A percentile compares a stretch with the other conserved stretches of the same genome.
These are phyloP conservation scores for Elachura formosa DNA, from an alignment of 2,113 vertebrate genomes.

Conservation along the genomic window DNA sequence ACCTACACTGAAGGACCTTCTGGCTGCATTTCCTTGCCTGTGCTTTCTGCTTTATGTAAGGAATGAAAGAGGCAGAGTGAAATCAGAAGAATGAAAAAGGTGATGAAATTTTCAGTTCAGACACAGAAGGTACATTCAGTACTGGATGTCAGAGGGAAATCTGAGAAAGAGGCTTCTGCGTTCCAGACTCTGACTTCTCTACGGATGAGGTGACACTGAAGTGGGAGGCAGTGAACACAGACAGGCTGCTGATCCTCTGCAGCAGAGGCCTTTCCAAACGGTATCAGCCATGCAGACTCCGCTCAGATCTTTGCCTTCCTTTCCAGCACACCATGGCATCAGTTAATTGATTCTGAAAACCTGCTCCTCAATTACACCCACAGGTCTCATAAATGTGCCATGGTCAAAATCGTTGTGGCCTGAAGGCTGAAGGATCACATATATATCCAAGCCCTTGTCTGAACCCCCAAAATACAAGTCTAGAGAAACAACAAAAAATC, in stretches of 20 bases:
- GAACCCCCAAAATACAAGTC: neutral
- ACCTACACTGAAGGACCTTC: neutral
- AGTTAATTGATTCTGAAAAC: slow-evolving; percentile 37
- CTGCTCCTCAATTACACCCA: slow-evolving; percentile 7
- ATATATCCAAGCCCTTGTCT: neutral
- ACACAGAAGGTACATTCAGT: slow-evolving; percentile 29
- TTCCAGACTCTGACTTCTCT: slow-evolving; percentile 25
- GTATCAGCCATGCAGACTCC: neutral
- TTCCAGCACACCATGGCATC: neutral
- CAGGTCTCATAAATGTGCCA: slow-evolving; percentile 24
- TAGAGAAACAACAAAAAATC: neutral
- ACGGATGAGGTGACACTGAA: slow-evolving; percentile 16
- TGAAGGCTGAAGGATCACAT: neutral
- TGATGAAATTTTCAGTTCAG: slow-evolving; percentile 41
- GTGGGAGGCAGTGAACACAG: neutral
- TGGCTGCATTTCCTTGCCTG: neutral
- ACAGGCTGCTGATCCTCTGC: slow-evolving; percentile 25
- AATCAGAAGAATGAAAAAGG: slow-evolving; percentile 26
- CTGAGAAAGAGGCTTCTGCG: slow-evolving; percentile 10
- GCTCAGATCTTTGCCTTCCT: neutral
- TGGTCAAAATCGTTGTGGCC: neutral
- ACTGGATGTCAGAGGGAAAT: slow-evolving; percentile 38
- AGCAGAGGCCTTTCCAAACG: neutral
- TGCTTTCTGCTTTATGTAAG: slow-evolving; percentile 15
- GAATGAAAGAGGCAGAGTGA: neutral